These are phyloP conservation scores for Procambarus clarkii DNA, from an alignment of 1,140 invertebrate species.

Conservation along the genomic window DNA sequence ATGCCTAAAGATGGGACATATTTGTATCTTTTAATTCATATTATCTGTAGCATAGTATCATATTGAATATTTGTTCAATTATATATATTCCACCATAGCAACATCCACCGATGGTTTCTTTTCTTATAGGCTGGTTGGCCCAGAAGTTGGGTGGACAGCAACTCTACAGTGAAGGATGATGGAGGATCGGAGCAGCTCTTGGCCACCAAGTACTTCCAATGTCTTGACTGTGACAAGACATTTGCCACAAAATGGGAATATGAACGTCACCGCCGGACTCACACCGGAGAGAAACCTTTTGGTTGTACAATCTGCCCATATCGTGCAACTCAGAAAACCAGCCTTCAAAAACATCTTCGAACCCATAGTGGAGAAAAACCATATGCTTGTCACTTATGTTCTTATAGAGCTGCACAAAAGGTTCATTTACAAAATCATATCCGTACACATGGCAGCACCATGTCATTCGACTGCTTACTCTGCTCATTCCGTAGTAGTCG, in stretches of 20 bases:
- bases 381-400: constrained; percentile 46
- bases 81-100: neutral
- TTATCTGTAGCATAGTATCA: neutral
- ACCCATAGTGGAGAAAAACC: constrained; percentile 62
- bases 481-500: constrained; percentile 38
- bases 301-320: constrained; percentile 49
- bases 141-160: constrained; percentile 23
- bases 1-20: neutral
- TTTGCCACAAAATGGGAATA: constrained; percentile 61
- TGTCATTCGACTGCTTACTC: constrained; percentile 30
- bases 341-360: constrained; percentile 57
- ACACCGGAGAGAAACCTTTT: constrained; percentile 62
- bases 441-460: constrained; percentile 20
- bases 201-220: constrained; percentile 37
- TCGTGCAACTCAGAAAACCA: constrained; percentile 56
- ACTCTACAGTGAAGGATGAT: constrained; percentile 14
- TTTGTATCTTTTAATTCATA: neutral
- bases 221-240: constrained; percentile 54
- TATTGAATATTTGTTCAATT: neutral
- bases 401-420: constrained; percentile 50
- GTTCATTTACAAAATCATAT: constrained; percentile 58
- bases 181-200: neutral
- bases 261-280: constrained; percentile 58
- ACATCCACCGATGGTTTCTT: constrained; percentile 45
- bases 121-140: constrained; percentile 59